These are phyloP conservation scores for Erebia epiphron DNA, from an alignment of 2,888 invertebrate species.

Conservation along the genomic window DNA sequence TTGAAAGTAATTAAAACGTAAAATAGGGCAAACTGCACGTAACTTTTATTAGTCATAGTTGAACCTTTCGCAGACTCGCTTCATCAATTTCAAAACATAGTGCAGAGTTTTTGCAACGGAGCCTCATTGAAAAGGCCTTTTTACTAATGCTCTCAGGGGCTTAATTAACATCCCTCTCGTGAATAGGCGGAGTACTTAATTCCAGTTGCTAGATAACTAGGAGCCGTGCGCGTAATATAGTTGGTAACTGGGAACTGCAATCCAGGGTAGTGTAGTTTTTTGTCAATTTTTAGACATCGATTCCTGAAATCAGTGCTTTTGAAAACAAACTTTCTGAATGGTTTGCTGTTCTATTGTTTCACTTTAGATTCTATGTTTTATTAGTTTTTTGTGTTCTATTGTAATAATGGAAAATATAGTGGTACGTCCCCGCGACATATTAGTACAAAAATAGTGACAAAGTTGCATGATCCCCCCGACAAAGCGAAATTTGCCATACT, in stretches of 20 bases:
- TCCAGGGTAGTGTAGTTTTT: conserved; percentile 31
- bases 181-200: conserved; percentile 68
- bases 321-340: neutral
- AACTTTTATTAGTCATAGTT: conserved; percentile 33
- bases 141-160: conserved; percentile 73
- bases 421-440: no score
- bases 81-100: conserved; percentile 61
- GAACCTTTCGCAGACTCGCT: conserved; percentile 44
- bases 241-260: conserved; percentile 31
- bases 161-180: conserved; percentile 76
- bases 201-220: conserved; percentile 54
- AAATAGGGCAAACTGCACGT: neutral
- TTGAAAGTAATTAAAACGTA: conserved; percentile 11
- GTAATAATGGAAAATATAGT: no score
- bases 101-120: conserved; percentile 53
- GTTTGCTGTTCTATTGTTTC: neutral
- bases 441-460: no score
- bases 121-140: conserved; percentile 65
- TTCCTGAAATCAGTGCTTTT: neutral
- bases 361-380: no score
- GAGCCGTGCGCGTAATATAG: conserved; percentile 46
- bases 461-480: no score
- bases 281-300: conserved; percentile 20
- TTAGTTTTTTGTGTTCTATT: no score
- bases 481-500: no score